Base-by-base conservation (phyloP, 1,140 invertebrate species). In the Ceratitis capitata region DNA sequence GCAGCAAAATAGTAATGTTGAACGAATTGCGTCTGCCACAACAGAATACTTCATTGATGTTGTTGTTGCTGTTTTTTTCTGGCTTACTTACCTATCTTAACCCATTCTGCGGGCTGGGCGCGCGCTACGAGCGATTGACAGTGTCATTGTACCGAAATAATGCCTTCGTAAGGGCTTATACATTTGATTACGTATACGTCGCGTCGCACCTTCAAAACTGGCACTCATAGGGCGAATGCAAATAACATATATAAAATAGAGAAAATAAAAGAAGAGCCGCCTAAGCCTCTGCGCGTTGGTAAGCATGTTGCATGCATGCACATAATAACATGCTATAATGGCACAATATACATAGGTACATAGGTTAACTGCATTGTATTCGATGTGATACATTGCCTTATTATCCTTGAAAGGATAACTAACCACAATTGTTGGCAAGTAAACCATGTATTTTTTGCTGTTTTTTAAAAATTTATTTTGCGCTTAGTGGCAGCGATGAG, bases 371-470 rank as follows among this genome's bases (percentile, higher is more conserved):
- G n/a, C 32, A 45, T 78, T 78, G 39, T 45, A 26, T 78, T 6
- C 69, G 1, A 78, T 39, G 45, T 78, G n/a, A 26, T 42, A 14
- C 39, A 78, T 23, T 74, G 29, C 35, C 69, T 74, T 78, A 78
- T 78, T 78, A 78, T 78, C 69, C 69, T 78, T 78, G 69, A 78
- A 45, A 78, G 69, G 69, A 78, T 78, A 78, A 35, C 61, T 64
- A n/a, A 56, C 51, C 9, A 78, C 23, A 78, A 78, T 32, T 78
- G 23, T 39, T 23, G 32, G 39, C 32, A 78, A 45, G 69, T 32
- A 42, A n/a, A 32, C 23, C 45, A 42, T 45, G 16, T 19, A 19
- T 19, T 29, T 10, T 7, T 29, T 61, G 23, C 6, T 29, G 6
- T 61, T 61, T 61, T 61, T 61, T 16, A 1, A 16, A 32, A 16